phyloP scores from a whole-genome alignment of 2,113 vertebrate genomes.

The Sorex araneus region DNA sequence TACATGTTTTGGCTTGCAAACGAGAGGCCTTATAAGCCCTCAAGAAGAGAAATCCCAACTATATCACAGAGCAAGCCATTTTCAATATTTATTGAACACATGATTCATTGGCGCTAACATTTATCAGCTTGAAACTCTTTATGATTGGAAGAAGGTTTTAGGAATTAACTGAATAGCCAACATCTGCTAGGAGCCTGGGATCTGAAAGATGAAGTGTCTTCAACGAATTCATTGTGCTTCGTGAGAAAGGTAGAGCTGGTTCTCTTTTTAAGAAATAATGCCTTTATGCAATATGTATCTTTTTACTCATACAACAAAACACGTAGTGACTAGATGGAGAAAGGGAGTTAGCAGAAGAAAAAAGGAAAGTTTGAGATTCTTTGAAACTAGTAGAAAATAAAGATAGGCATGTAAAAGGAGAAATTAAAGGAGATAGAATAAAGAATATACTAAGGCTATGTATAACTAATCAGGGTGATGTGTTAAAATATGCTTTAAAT shows the following conservation, averaged over 20 bases:
- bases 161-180: neutral
- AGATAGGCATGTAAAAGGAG: neutral
- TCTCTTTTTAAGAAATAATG: slow-evolving; percentile 23
- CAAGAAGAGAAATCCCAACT: neutral
- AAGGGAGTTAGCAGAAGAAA: slow-evolving; percentile 26
- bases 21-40: neutral
- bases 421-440: neutral
- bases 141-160: neutral
- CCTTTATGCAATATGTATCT: too few relatives aligned
- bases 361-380: neutral
- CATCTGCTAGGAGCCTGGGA: neutral
- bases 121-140: slow-evolving; percentile 2
- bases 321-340: slow-evolving; percentile 6
- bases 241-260: neutral
- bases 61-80: slow-evolving; percentile 12
- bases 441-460: neutral
- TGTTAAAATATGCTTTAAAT: slow-evolving; percentile 28
- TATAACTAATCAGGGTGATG: neutral
- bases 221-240: neutral
- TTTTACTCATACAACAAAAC: neutral
- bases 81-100: slow-evolving; percentile 13
- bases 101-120: neutral
- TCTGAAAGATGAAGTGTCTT: slow-evolving; percentile 13
- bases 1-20: neutral
- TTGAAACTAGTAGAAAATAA: neutral